Conservation (phyloP, 2,113 vertebrate species). For the Myiozetetes cayanensis region DNA sequence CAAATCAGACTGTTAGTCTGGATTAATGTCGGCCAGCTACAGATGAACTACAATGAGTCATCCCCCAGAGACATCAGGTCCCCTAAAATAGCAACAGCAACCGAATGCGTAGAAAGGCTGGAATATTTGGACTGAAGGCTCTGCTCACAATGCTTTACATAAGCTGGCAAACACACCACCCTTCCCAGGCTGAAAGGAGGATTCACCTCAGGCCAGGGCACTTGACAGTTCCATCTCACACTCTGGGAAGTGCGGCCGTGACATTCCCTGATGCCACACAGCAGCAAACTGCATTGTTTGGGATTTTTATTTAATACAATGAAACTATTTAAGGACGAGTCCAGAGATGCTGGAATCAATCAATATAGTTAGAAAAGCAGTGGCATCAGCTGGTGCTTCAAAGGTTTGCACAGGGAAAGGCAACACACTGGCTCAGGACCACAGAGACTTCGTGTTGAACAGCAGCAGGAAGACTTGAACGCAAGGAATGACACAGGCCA, state of each 20-base stretch:
- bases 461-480: neutral
- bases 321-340: neutral
- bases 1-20: constrained; percentile 17
- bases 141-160: constrained; percentile 10
- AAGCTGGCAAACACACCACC: neutral
- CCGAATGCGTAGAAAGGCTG: constrained; percentile 22
- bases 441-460: accelerated
- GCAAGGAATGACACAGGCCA: neutral
- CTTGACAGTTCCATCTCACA: neutral
- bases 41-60: constrained; percentile 59
- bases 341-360: neutral
- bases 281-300: neutral
- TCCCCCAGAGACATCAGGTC: constrained; percentile 40
- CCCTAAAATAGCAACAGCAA: constrained; percentile 62
- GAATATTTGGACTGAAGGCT: neutral
- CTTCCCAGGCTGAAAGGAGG: neutral
- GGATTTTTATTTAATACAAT: neutral
- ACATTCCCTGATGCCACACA: neutral
- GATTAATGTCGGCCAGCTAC: constrained; percentile 28
- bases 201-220: neutral
- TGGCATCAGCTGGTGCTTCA: neutral
- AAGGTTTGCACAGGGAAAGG: neutral
- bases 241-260: accelerated
- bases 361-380: neutral
- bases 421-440: neutral